Evolutionary conservation across 2,113 vertebrate species (phyloP).

Genomic region (Salminus brasiliensis): DNA sequence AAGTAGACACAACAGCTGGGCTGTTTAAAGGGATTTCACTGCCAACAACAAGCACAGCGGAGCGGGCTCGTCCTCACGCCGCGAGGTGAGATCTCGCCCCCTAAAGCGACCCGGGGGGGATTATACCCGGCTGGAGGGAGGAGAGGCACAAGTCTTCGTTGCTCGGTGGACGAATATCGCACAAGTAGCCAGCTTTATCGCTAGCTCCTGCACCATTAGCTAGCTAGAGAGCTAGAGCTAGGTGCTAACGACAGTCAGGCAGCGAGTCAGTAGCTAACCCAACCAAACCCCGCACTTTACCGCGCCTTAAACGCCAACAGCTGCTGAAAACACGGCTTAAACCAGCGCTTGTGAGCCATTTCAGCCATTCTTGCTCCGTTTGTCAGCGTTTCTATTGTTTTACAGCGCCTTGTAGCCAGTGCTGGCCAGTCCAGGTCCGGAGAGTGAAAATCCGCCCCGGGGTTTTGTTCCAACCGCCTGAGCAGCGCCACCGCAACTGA

Average conservation of each 20-base stretch:
- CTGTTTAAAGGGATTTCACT: constrained; percentile 51
- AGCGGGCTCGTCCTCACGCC: neutral
- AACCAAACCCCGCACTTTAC: too few relatives aligned
- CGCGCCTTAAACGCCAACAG: too few relatives aligned
- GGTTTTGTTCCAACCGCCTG: too few relatives aligned
- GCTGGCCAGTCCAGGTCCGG: too few relatives aligned
- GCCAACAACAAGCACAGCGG: constrained; percentile 10
- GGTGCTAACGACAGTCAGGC: neutral
- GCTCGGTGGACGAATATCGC: neutral
- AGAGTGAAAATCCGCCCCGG: too few relatives aligned
- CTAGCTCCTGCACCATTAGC: neutral
- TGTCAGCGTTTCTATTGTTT: too few relatives aligned
- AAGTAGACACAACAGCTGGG: constrained; percentile 38
- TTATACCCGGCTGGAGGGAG: neutral
- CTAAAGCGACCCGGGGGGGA: neutral
- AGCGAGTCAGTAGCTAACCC: too few relatives aligned
- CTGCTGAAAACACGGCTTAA: too few relatives aligned
- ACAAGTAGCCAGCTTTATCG: neutral
- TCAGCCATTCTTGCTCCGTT: too few relatives aligned
- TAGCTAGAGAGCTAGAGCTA: constrained; percentile 28
- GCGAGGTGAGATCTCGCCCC: constrained; percentile 26
- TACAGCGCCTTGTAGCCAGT: too few relatives aligned
- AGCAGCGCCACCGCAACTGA: too few relatives aligned
- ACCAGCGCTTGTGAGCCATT: too few relatives aligned
- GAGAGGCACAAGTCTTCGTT: neutral